Evolutionary conservation across 2,888 invertebrate species (phyloP), one percentile per base, ranked within the genome.

Genomic region (Oxycera nigricornis): DNA sequence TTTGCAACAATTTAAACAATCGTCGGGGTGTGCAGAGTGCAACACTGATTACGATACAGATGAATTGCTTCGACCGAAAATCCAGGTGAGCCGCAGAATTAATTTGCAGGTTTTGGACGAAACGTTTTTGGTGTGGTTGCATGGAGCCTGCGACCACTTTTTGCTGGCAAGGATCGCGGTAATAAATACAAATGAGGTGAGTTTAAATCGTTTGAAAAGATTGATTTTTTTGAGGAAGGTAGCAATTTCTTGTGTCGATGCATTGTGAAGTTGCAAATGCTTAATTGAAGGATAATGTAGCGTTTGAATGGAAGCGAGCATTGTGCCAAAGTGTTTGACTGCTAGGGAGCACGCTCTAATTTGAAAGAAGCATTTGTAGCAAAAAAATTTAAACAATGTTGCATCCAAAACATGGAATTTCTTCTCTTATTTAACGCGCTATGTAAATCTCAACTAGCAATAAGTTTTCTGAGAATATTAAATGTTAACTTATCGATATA

Each of bases 181-280:
- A 59, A 59, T 59, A 59, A 59, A 30, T 59, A 55, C 55, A 59
- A 59, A 59, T 59, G 59, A 59, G 26, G 17, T 3, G 59, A 30
- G 14, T 26, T 59, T 22, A 59, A 59, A 59, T 59, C 14, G 30
- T 30, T 30, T 30, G 30, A 30, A n/a, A 28, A 30, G 30, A 59
- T 59, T 59, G 59, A 59, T 59, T 59, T 59, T 55, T 20, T 59
- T 55, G 1, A 7, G 59, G 7, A 59, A 26, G 9, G 59, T n/a
- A 59, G 2, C 22, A 59, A 59, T 59, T 59, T 28, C 24, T 22
- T 6, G 9, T 11, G 0, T 59, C 26, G 59, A n/a, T 30, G 30
- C 59, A 14, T 59, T 59, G 50, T 50, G 2, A 14, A 55, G 24
- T 20, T 55, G 55, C 20, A 55, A 6, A 55, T 22, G 22, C 55